Evolutionary conservation across 2,797 vertebrate species (phyloP), one percentile per base, ranked within the genome.

Genomic region (Eidolon dupreanum): DNA sequence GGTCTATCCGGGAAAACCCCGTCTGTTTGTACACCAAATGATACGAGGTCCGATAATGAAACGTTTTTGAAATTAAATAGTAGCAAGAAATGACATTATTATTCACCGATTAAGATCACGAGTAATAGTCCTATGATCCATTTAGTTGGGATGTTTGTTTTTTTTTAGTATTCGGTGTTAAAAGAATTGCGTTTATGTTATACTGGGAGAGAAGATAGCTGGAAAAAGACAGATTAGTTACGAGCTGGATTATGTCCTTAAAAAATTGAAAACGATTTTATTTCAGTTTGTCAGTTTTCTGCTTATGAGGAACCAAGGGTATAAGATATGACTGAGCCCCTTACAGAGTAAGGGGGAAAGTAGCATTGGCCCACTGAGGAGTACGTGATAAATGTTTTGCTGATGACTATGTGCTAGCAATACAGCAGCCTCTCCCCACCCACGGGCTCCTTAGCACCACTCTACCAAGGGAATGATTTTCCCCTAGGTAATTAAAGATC

Each of bases 301-400:
- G 66, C 75, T 51, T 79, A 10, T 71, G 96, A 93, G 95, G 97
- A 20, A 95, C 89, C 96, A 28, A 96, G 93, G 59, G 97, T 93
- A 57, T 96, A 93, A 97, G 98, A 97, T 93, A 97, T 99, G 99
- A 99, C 98, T 97, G 97, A 85, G 88, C 98, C 98, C 98, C 98
- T 99, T 99, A 98, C 99, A 99, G 98, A 98, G 97, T 97, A 97
- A 96, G 98, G 98, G 99, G 99, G 99, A 99, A 99, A 99, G 99
- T 99, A 97, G 98, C 99, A 98, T 98, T 98, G 98, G 98, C 98
- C 98, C 99, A 99, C 98, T 98, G 99, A 99, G 98, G 98, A 98
- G 99, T 98, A 99, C 99, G 98, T 99, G 99, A 98, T 99, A 99
- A 99, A 99, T 99, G 99, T 98, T 99, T 99, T 95, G 97, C 98